Conservation (phyloP, 2,888 invertebrate genomes). For the Gnatocerus cornutus region DNA sequence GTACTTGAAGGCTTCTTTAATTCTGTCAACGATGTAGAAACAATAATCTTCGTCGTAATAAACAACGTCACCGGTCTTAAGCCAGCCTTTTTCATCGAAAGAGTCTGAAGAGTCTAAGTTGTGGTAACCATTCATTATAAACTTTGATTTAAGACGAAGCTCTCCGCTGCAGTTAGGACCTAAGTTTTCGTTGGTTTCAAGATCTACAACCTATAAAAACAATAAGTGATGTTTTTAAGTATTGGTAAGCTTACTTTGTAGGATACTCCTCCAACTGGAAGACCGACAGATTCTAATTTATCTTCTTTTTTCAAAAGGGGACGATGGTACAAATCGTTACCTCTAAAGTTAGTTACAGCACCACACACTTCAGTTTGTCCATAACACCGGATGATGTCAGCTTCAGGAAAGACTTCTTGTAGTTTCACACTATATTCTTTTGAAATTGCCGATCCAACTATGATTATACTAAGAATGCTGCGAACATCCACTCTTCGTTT, state of each 20-base stretch:
- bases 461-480: not conserved
- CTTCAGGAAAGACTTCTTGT: slow-evolving; percentile 58
- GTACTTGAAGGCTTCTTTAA: slow-evolving; percentile 72
- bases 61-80: slow-evolving; percentile 72
- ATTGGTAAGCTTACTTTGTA: slow-evolving; percentile 59
- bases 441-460: slow-evolving; percentile 18
- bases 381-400: slow-evolving; percentile 61
- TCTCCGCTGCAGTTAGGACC: slow-evolving; percentile 71
- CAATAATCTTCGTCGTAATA: slow-evolving; percentile 71
- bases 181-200: slow-evolving; percentile 56
- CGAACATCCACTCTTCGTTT: slow-evolving; percentile 7
- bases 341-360: slow-evolving; percentile 59
- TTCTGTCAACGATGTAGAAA: slow-evolving; percentile 71
- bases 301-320: slow-evolving; percentile 55
- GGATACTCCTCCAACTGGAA: slow-evolving; percentile 57
- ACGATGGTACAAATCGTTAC: slow-evolving; percentile 57
- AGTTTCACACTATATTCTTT: slow-evolving; percentile 22
- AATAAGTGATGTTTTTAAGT: not conserved
- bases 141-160: slow-evolving; percentile 70
- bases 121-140: slow-evolving; percentile 70
- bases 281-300: slow-evolving; percentile 58
- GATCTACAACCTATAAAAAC: slow-evolving; percentile 53
- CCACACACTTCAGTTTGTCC: slow-evolving; percentile 67
- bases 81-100: slow-evolving; percentile 70
- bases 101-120: slow-evolving; percentile 68